Conservation (phyloP, 2,888 invertebrate genomes). For the Dendrolimus houi region DNA sequence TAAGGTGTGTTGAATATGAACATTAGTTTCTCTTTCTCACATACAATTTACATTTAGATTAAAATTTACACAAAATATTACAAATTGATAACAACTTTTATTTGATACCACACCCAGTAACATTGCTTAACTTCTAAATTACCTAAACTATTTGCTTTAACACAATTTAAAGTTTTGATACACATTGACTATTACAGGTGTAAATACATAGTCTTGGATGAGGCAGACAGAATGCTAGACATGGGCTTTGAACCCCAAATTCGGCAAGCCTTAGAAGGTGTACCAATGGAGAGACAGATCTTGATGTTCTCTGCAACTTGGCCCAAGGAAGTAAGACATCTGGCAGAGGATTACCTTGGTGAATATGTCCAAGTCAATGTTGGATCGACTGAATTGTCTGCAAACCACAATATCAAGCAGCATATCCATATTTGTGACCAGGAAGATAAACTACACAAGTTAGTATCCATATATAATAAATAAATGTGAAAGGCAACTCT, state of each 20-base stretch:
- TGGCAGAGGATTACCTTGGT: conserved; percentile 93
- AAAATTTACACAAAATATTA: too few species aligned
- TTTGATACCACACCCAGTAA: too few species aligned
- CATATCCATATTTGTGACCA: conserved; percentile 89
- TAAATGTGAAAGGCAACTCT: too few species aligned
- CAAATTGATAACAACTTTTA: too few species aligned
- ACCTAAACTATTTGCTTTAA: too few species aligned
- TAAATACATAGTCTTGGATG: conserved; percentile 91
- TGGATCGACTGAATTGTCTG: conserved; percentile 89
- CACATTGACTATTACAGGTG: conserved; percentile 49
- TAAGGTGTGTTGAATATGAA: too few species aligned
- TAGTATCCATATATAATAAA: conserved; percentile 11
- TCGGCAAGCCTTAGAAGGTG: conserved; percentile 91
- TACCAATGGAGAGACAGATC: conserved; percentile 94
- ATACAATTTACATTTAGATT: too few species aligned
- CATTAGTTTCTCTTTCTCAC: too few species aligned
- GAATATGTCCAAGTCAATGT: conserved; percentile 95
- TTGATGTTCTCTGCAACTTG: conserved; percentile 99
- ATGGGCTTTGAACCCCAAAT: conserved; percentile 99
- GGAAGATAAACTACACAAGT: conserved; percentile 81
- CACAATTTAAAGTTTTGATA: too few species aligned
- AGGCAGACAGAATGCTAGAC: conserved; percentile 96
- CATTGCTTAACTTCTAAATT: too few species aligned
- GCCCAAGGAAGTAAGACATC: conserved; percentile 94
- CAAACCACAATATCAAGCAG: conserved; percentile 93